Evolutionary conservation across 2,797 vertebrate genomes (phyloP).

Genomic region (Gila robusta): DNA sequence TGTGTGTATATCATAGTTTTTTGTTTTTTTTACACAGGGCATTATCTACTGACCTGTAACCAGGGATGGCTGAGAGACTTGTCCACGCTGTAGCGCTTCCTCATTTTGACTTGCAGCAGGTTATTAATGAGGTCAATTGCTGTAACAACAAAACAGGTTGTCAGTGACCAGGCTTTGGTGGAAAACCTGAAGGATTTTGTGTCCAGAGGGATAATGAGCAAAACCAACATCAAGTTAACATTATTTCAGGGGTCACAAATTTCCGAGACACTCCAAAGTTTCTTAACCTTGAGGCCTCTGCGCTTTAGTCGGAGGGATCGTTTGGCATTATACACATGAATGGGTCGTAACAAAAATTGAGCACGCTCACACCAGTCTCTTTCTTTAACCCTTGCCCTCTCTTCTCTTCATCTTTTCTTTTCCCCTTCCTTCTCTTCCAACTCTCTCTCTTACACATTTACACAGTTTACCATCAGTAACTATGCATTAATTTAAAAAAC

Average conservation of each 20-base stretch:
- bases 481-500: background rate
- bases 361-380: constrained; percentile 42
- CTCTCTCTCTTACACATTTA: constrained; percentile 6
- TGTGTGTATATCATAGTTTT: background rate
- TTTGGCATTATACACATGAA: constrained; percentile 77
- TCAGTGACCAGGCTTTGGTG: constrained; percentile 54
- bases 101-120: constrained; percentile 99
- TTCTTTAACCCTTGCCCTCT: constrained; percentile 57
- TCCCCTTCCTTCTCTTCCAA: constrained; percentile 32
- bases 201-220: constrained; percentile 76
- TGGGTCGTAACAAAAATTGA: constrained; percentile 68
- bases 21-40: background rate
- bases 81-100: constrained; percentile 97
- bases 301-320: constrained; percentile 58
- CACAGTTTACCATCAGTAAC: constrained; percentile 2
- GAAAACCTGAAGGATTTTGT: constrained; percentile 58
- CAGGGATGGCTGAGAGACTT: constrained; percentile 97
- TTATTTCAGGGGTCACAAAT: constrained; percentile 79
- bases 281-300: constrained; percentile 65
- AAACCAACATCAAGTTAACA: constrained; percentile 83
- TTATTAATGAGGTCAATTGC: constrained; percentile 99
- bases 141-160: constrained; percentile 75
- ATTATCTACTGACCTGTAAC: constrained; percentile 84
- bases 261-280: constrained; percentile 71
- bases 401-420: constrained; percentile 38